Evolutionary conservation across 2,888 invertebrate species (phyloP), one percentile per base, ranked within the genome.

Genomic region (Mantis religiosa): DNA sequence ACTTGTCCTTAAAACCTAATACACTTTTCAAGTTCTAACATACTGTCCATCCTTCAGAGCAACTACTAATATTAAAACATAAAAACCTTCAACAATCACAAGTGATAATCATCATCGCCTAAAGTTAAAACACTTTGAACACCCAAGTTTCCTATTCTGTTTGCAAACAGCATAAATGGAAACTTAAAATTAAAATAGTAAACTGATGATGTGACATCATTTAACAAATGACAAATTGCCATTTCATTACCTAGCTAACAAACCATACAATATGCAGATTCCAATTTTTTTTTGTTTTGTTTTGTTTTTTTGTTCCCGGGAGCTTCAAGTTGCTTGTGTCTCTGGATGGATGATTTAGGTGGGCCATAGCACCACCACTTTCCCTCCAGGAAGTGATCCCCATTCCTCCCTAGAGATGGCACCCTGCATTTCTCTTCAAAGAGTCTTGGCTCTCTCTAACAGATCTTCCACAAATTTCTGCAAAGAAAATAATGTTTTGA

Each of bases 401-500:
- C 34, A 82, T n/a, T 87, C 82, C 87, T 87, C 82, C 82, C 82
- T 82, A 87, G 87, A 87, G 87, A 87, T 89, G 89, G 87, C 87
- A 88, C 88, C 41, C 28, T 34, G 41, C 47, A 81, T 71, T 86
- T n/a, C 47, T 47, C 89, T 93, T 95, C 96, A 97, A 93, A 98
- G 96, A 93, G 97, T 97, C 94, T 97, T 97, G 93, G 97, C 97
- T 93, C 97, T 97, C 93, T 97, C 97, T 93, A 98, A 94, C 93
- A 98, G 95, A 94, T 97, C 97, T 93, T 97, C 97, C 93, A 97
- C 97, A 94, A 98, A 98, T 96, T 97, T 97, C 97, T 97, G 95
- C 90, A 95, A 96, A 92, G 91, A 92, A 92, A 92, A 91, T 92
- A 90, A 90, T 90, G 41, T 47, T 41, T 12, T 41, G 41, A 9